Conservation (phyloP, 2,797 vertebrate species). For the Muscicapa comitata region DNA sequence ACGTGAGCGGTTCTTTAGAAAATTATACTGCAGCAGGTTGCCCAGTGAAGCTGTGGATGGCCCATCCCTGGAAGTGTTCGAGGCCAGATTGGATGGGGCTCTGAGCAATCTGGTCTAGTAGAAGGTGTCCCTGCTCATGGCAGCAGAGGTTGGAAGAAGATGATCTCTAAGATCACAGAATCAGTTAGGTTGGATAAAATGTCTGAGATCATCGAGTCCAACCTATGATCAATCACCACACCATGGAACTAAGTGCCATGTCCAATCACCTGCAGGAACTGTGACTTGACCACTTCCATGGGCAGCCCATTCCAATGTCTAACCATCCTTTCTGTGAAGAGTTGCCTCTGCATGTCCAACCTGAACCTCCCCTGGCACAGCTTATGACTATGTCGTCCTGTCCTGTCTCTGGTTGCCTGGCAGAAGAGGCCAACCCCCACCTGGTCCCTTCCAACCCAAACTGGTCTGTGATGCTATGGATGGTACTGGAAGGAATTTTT, state of each 20-base stretch:
- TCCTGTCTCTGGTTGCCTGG: not conserved
- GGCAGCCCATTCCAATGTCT: not conserved
- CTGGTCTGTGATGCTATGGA: not conserved
- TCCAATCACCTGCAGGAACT: not conserved
- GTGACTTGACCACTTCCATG: not conserved
- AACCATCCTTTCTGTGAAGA: not conserved
- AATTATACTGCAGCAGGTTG: not conserved
- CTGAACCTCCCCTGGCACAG: not conserved
- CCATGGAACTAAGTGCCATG: not conserved
- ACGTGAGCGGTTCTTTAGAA: not conserved
- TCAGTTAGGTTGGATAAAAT: not conserved
- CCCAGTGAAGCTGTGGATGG: not conserved
- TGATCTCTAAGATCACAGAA: not conserved
- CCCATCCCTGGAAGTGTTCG: not conserved
- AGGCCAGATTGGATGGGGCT: not conserved
- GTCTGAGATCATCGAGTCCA: not conserved
- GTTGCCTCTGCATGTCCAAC: not conserved
- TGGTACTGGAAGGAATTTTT: fast-evolving
- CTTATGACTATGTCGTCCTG: not conserved
- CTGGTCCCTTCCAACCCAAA: not conserved
- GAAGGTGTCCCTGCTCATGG: too few relatives aligned
- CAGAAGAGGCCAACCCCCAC: not conserved
- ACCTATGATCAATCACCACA: not conserved
- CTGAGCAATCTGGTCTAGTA: not conserved
- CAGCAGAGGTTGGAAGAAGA: fast-evolving